Conservation (phyloP, 2,888 invertebrate genomes). For the Opisthograptis luteolata region DNA sequence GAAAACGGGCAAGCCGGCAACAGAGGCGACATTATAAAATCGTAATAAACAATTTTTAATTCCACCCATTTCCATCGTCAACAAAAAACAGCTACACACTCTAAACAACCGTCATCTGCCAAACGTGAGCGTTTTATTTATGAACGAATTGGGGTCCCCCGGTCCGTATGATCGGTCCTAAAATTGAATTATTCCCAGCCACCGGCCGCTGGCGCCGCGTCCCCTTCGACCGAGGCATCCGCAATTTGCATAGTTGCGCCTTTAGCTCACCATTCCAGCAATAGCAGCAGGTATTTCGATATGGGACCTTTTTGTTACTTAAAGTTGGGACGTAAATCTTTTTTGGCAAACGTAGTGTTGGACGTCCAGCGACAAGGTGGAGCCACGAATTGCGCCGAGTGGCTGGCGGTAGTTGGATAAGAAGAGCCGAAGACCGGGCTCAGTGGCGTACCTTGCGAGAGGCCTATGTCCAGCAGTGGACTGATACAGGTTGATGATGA, state of each 20-base stretch:
- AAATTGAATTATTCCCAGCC: conserved; percentile 69
- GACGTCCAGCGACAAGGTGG: too few species aligned
- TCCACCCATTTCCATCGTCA: conserved; percentile 6
- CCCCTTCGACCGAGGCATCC: conserved; percentile 24
- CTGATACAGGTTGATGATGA: too few species aligned
- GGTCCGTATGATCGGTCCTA: conserved; percentile 58
- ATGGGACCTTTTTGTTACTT: background rate
- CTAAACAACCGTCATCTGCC: conserved; percentile 21
- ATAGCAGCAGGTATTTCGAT: conserved; percentile 16
- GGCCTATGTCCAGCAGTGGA: too few species aligned
- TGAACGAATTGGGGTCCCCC: conserved; percentile 56
- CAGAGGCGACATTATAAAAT: background rate
- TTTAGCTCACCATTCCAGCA: conserved; percentile 20
- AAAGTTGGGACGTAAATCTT: conserved; percentile 11
- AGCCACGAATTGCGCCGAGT: too few species aligned
- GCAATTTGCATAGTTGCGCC: conserved; percentile 57
- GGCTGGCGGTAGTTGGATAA: too few species aligned
- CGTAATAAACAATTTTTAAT: conserved; percentile 21
- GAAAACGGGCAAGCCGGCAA: background rate
- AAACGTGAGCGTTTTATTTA: conserved; percentile 51
- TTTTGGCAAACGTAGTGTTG: too few species aligned
- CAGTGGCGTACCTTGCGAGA: too few species aligned
- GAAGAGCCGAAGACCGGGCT: too few species aligned
- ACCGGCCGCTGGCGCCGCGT: too few species aligned
- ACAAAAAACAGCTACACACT: conserved; percentile 14